Conservation (phyloP, 2,888 invertebrate genomes). For the Gibbula magus region DNA sequence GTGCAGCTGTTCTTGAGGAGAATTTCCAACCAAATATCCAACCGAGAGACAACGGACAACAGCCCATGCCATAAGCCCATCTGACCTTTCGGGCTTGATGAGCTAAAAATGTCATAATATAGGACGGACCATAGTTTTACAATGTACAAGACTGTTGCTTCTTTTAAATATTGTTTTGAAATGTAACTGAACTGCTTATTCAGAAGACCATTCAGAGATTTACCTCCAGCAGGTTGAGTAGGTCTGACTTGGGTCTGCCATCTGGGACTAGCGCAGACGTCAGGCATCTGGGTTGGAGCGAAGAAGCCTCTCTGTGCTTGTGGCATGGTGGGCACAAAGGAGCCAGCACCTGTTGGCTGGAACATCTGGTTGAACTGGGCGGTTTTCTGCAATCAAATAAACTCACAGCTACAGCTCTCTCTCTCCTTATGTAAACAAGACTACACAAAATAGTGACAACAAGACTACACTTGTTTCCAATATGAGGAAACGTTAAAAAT, state of each 20-base stretch:
- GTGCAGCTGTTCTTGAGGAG: too few species aligned
- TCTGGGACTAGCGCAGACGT: constrained; percentile 83
- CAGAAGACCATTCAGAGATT: too few species aligned
- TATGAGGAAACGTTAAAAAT: too few species aligned
- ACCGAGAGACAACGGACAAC: too few species aligned
- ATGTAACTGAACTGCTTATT: not conserved
- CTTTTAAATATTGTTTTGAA: not conserved
- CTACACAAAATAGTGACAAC: too few species aligned
- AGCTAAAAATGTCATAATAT: not conserved
- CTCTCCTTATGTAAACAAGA: too few species aligned
- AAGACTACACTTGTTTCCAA: too few species aligned
- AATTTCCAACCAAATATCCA: too few species aligned
- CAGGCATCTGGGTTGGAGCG: constrained; percentile 87
- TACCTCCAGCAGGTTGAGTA: constrained; percentile 51
- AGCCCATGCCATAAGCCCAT: too few species aligned
- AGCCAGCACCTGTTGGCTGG: constrained; percentile 83
- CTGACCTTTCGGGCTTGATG: too few species aligned
- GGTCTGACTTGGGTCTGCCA: constrained; percentile 55
- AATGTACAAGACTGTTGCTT: too few species aligned
- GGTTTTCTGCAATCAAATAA: constrained; percentile 35
- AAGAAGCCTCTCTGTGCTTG: constrained; percentile 89
- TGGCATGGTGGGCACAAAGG: constrained; percentile 92
- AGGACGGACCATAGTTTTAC: not conserved
- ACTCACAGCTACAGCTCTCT: too few species aligned
- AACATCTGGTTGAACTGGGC: constrained; percentile 81